These are phyloP conservation scores for Ispidina picta DNA, from an alignment of 2,797 vertebrate species.

Conservation along the genomic window DNA sequence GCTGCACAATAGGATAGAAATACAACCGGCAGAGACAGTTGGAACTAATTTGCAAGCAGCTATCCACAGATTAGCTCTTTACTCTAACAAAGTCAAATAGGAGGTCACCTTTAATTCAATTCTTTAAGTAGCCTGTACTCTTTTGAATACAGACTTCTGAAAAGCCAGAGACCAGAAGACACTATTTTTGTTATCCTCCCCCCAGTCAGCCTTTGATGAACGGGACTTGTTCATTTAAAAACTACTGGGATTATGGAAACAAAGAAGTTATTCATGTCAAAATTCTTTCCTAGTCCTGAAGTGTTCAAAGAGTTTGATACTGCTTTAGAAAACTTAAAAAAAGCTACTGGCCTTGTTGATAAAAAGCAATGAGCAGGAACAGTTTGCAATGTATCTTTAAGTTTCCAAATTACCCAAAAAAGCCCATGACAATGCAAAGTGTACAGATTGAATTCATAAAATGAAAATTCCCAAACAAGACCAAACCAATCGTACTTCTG, in stretches of 20 bases:
- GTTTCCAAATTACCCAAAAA: not conserved
- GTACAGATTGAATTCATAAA: accelerated
- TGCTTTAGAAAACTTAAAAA: not conserved
- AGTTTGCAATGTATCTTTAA: not conserved
- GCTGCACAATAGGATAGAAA: not conserved
- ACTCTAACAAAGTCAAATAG: not conserved
- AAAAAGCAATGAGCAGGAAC: not conserved
- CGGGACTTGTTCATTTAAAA: not conserved
- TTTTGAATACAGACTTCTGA: not conserved
- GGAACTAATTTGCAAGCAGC: not conserved
- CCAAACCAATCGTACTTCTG: not conserved
- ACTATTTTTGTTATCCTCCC: not conserved
- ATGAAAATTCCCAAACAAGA: not conserved
- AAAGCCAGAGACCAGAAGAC: not conserved
- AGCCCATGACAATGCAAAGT: accelerated
- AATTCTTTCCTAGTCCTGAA: not conserved
- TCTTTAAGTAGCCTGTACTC: not conserved
- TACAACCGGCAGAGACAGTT: not conserved
- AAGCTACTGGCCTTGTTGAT: not conserved
- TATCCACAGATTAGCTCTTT: not conserved
- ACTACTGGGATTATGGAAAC: not conserved
- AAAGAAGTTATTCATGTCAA: not conserved
- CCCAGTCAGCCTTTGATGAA: not conserved
- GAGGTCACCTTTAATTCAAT: not conserved
- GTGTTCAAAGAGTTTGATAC: not conserved